Evolutionary conservation across 2,797 vertebrate species (phyloP).

Genomic region (Linurgus olivaceus): DNA sequence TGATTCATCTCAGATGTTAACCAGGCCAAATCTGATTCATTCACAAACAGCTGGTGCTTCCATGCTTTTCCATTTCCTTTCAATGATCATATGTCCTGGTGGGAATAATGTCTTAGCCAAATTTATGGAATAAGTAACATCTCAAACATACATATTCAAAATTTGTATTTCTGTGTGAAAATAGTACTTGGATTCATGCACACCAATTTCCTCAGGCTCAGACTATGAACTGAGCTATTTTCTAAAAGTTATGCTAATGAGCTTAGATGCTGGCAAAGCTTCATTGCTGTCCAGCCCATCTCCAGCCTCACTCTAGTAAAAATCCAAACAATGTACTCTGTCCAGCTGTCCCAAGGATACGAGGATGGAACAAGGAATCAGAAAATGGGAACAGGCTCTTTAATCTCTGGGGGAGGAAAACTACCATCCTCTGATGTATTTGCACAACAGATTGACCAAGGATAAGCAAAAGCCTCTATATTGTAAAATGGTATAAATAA

Average conservation of each 20-base stretch:
- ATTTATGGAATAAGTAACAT: conserved; percentile 38
- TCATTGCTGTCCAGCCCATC: not conserved
- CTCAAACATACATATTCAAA: conserved; percentile 26
- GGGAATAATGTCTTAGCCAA: conserved; percentile 50
- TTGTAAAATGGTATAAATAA: not conserved
- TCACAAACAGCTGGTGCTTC: conserved; percentile 55
- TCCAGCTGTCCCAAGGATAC: not conserved
- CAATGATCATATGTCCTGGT: conserved; percentile 44
- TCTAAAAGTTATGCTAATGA: not conserved
- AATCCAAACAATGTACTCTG: not conserved
- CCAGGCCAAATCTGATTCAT: conserved; percentile 54
- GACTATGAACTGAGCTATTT: not conserved
- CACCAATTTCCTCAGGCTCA: not conserved
- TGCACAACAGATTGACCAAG: not conserved
- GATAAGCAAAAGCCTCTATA: not conserved
- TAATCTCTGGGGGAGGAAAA: not conserved
- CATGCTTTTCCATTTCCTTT: conserved; percentile 59
- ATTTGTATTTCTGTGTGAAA: not conserved
- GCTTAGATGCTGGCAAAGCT: not conserved
- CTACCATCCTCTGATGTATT: not conserved
- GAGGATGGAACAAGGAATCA: not conserved
- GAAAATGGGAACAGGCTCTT: not conserved
- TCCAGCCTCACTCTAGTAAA: not conserved
- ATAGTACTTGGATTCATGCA: not conserved
- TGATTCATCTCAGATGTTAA: conserved; percentile 53